A percentile compares a stretch with the other conserved stretches of the same genome.
phyloP scores from a whole-genome alignment of 1,140 invertebrate genomes.

The Heterodera carotae region DNA sequence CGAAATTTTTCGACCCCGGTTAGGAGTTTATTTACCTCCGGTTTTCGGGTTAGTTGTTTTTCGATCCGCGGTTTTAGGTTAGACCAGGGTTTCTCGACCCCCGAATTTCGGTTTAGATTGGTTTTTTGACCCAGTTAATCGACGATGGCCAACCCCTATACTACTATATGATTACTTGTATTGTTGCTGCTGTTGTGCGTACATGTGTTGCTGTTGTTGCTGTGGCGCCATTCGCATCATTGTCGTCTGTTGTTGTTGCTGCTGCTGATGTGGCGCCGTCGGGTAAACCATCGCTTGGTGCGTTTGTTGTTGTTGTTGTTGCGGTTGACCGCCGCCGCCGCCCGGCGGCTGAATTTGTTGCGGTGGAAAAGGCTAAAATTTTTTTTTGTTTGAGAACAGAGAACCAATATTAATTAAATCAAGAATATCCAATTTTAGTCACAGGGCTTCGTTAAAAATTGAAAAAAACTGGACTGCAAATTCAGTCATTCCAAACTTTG shows the following conservation, averaged over 20 bases:
- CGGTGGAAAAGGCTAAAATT: conserved; percentile 8
- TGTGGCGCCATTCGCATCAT: conserved; percentile 28
- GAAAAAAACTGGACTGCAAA: too few relatives aligned
- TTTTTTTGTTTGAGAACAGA: background rate
- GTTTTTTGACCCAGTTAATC: too few relatives aligned
- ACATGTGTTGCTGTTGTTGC: conserved; percentile 13
- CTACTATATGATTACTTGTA: background rate
- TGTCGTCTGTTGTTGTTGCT: background rate
- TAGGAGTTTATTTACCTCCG: too few relatives aligned
- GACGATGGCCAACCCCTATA: too few relatives aligned
- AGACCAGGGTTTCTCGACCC: too few relatives aligned
- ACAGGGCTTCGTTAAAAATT: too few relatives aligned
- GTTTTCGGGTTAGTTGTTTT: too few relatives aligned
- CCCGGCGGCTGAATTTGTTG: conserved; percentile 9
- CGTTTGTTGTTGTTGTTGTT: conserved; percentile 10
- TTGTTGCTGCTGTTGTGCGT: conserved; percentile 13
- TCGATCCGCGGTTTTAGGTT: too few relatives aligned
- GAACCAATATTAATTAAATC: background rate
- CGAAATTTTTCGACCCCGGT: too few relatives aligned
- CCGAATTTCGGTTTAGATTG: too few relatives aligned
- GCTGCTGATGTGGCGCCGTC: background rate
- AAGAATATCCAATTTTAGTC: too few relatives aligned
- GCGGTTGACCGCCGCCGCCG: background rate
- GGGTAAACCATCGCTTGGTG: conserved; percentile 1
- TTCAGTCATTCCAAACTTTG: too few relatives aligned